A percentile compares a stretch with the other conserved stretches of the same genome.
These are phyloP conservation scores for Melanotaenia trifasciata DNA, from an alignment of 2,797 vertebrate genomes.

Conservation along the genomic window DNA sequence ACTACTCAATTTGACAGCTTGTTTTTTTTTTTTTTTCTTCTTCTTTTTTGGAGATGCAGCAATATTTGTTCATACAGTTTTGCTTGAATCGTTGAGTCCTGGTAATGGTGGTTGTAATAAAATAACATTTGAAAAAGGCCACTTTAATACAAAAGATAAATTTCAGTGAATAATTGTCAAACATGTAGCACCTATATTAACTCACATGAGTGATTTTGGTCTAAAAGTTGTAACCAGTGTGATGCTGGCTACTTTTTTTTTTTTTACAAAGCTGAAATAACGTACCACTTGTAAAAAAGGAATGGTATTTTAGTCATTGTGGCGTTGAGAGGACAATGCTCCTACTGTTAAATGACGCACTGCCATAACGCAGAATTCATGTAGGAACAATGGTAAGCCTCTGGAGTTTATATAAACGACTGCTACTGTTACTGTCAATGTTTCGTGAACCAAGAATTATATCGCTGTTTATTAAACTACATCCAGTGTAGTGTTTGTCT, in stretches of 20 bases:
- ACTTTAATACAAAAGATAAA: constrained; percentile 32
- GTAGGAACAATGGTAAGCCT: constrained; percentile 1
- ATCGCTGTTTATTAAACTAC: constrained; percentile 54
- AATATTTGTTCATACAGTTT: constrained; percentile 55
- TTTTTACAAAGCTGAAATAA: constrained; percentile 4
- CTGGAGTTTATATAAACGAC: constrained; percentile 34
- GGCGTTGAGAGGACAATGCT: not conserved
- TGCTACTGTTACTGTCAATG: constrained; percentile 44
- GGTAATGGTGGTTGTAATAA: constrained; percentile 29
- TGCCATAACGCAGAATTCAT: constrained; percentile 29
- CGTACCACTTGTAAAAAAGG: not conserved
- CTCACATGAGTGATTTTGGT: constrained; percentile 14
- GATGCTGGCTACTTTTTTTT: constrained; percentile 15
- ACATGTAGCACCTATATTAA: constrained; percentile 18
- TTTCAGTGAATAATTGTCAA: constrained; percentile 14
- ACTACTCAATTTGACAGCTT: constrained; percentile 29
- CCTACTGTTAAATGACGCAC: constrained; percentile 20
- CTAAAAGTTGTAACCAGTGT: constrained; percentile 9
- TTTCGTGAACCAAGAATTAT: constrained; percentile 46
- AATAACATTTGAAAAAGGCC: constrained; percentile 35
- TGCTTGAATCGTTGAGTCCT: constrained; percentile 37
- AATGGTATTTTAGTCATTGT: not conserved
- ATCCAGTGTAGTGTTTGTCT: constrained; percentile 15
- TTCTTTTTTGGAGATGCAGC: constrained; percentile 49
- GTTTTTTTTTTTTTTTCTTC: constrained; percentile 8